Conservation (phyloP, 2,888 invertebrate species). For the Mechanitis mazaeus region DNA sequence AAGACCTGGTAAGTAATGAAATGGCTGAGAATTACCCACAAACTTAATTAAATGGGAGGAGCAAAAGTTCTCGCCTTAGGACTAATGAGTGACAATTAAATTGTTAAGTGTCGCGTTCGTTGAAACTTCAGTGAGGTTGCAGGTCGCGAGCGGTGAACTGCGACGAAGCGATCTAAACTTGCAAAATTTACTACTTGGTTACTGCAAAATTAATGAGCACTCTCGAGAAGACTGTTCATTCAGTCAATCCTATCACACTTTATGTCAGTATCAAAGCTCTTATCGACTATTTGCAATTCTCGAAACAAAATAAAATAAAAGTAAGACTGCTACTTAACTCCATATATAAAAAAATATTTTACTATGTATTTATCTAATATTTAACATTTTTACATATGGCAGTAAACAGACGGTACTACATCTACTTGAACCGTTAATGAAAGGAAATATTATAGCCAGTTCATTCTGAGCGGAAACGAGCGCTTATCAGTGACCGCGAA, state of each 20-base stretch:
- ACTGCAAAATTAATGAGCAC: constrained; percentile 68
- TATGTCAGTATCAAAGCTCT: constrained; percentile 66
- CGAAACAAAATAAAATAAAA: not conserved
- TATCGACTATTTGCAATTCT: constrained; percentile 40
- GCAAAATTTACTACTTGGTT: constrained; percentile 60
- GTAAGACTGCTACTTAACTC: too few species aligned
- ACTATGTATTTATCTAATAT: too few species aligned
- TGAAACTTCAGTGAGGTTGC: constrained; percentile 67
- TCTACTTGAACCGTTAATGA: constrained; percentile 1
- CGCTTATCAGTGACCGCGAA: constrained; percentile 2
- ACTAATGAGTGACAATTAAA: constrained; percentile 72
- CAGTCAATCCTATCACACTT: constrained; percentile 71
- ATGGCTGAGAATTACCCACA: constrained; percentile 20
- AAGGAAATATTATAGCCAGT: not conserved
- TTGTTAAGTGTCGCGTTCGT: constrained; percentile 66
- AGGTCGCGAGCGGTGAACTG: constrained; percentile 64
- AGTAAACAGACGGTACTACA: not conserved
- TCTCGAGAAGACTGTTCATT: constrained; percentile 66
- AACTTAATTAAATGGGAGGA: constrained; percentile 63
- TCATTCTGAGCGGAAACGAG: constrained; percentile 2
- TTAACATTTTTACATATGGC: not conserved
- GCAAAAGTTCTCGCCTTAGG: constrained; percentile 57
- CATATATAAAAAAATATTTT: not conserved
- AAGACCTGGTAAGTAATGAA: constrained; percentile 26
- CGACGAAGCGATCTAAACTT: constrained; percentile 47